Evolutionary conservation across 2,797 vertebrate genomes (phyloP).

Genomic region (Anableps anableps): DNA sequence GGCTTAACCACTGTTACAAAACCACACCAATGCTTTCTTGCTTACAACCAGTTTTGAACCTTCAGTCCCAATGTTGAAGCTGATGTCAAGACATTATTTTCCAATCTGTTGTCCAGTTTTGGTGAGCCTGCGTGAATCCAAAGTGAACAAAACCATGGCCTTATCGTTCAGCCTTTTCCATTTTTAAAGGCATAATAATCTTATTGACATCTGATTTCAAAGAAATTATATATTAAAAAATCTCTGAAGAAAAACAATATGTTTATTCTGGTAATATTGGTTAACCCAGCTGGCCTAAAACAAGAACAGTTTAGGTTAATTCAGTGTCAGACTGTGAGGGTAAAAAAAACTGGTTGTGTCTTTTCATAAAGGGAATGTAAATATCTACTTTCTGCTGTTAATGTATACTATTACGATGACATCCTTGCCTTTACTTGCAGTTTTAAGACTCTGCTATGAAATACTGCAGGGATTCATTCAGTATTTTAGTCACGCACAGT

Average conservation of each 20-base stretch:
- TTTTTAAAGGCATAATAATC: background rate
- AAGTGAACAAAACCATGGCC: too few relatives aligned
- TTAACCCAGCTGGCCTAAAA: background rate
- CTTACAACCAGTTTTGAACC: too few relatives aligned
- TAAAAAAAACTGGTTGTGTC: background rate
- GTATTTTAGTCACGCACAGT: slow-evolving; percentile 17
- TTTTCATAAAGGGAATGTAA: background rate
- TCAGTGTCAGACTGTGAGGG: background rate
- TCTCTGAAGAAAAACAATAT: background rate
- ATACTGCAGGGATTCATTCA: slow-evolving; percentile 27
- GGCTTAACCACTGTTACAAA: too few relatives aligned
- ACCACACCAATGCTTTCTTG: too few relatives aligned
- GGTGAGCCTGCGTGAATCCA: background rate
- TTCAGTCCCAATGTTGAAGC: too few relatives aligned
- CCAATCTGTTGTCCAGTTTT: background rate
- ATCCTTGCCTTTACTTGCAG: background rate
- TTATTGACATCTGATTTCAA: background rate
- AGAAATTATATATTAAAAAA: background rate
- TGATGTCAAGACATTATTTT: too few relatives aligned
- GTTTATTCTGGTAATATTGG: background rate
- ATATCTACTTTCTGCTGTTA: background rate
- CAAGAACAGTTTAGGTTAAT: background rate
- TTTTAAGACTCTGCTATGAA: slow-evolving; percentile 8
- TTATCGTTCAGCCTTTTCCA: background rate
- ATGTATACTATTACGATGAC: slow-evolving; percentile 10